A percentile compares a stretch with the other conserved stretches of the same genome.
Evolutionary conservation across 2,888 invertebrate genomes (phyloP).

Genomic region (Automeris io): DNA sequence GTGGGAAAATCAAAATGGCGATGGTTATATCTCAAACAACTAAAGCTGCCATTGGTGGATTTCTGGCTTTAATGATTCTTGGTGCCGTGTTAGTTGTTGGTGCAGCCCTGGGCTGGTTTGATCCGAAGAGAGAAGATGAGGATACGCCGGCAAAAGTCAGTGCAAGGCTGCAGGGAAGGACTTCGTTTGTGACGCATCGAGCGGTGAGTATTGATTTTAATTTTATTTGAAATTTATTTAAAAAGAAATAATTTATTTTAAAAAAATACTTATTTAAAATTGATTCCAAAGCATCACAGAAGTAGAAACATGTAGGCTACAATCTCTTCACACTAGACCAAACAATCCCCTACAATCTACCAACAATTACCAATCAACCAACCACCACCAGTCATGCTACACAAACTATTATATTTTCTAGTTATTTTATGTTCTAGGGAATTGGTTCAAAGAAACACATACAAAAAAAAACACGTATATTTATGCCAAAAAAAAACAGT

Average conservation of each 20-base stretch:
- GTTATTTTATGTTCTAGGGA: no score
- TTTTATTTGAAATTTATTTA: not conserved
- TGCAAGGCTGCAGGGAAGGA: constrained; percentile 62
- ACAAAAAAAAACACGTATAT: no score
- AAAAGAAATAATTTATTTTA: not conserved
- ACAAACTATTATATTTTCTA: no score
- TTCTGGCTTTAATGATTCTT: constrained; percentile 64
- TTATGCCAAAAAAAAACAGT: no score
- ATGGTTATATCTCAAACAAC: constrained; percentile 73
- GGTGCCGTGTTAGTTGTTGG: constrained; percentile 67
- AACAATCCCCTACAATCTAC: no score
- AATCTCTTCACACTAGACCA: no score
- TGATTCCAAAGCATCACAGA: no score
- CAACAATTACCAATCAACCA: no score
- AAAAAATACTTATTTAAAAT: no score
- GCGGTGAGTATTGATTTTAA: constrained; percentile 47
- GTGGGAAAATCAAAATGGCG: constrained; percentile 55
- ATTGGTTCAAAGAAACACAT: no score
- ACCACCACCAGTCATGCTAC: no score
- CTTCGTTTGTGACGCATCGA: constrained; percentile 67
- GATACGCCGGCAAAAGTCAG: constrained; percentile 67
- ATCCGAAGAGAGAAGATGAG: constrained; percentile 63
- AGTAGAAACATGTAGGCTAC: no score
- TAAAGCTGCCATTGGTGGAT: constrained; percentile 66
- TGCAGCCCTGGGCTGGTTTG: constrained; percentile 68